Base-by-base conservation (phyloP, 2,888 invertebrate genomes). In the Drosophila ustulata region DNA sequence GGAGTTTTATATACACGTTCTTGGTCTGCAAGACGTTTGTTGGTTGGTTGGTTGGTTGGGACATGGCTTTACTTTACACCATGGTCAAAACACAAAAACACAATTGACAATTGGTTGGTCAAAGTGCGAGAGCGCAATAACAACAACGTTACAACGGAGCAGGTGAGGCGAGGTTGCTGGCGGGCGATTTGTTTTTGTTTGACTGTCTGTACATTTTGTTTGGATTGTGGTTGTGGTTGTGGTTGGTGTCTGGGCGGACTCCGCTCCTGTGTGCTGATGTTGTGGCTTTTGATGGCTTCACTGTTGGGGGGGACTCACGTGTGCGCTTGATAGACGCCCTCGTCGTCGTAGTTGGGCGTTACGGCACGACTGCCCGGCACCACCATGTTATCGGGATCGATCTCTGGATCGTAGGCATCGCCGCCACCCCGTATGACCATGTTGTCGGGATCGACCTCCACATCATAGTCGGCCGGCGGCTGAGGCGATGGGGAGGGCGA, bases 381-480 rank as follows among this genome's bases (percentile, higher is more conserved):
- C 71, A 90, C 89, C 82, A 89, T 87, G 77, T 92, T 91, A 80
- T 92, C 92, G 69, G 91, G 90, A 86, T 91, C 91, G 30, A 91
- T 67, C 58, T 91, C 91, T 61, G 89, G 83, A 75, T 91, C 91
- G 62, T 67, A 90, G 79, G 83, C 84, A 67, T 88, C 82, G 69
- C 80, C 86, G 66, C 83, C 81, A 69, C 83, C 81, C 66, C 83
- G 72, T 90, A 91, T 75, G n/a, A 82, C 82, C 82, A 82, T 82
- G 77, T 92, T 92, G 73, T 92, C 92, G 59, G 92, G 92, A 89
- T 92, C 92, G 65, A 91, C 74, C 65, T 92, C 92, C 67, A 91
- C 90, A 80, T 92, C 92, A 80, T 91, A 92, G 72, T 88, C 87
- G 57, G 71, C 73, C 41, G 78, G 90, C 50, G 90, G 91, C 76